These are phyloP conservation scores for Mormyrops attenuatus DNA, from an alignment of 2,797 vertebrate genomes.

Conservation along the genomic window DNA sequence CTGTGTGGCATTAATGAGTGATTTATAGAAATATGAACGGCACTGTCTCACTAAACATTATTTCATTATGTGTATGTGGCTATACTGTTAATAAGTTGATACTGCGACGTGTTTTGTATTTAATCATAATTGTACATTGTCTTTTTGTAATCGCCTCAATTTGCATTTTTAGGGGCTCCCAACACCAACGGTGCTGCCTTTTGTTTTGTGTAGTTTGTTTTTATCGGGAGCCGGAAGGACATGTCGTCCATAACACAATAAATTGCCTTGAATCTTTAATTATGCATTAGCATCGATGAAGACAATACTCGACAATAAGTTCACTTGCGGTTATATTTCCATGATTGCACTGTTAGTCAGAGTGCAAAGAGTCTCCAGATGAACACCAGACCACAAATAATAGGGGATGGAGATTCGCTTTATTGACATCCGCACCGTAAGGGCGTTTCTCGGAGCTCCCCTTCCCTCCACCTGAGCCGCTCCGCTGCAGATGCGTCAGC, in stretches of 20 bases:
- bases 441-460: neutral
- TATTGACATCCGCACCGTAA: neutral
- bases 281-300: neutral
- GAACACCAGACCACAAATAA: neutral
- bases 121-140: neutral
- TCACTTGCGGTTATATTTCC: neutral
- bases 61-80: neutral
- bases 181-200: neutral
- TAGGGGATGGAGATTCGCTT: neutral
- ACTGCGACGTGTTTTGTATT: neutral
- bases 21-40: neutral
- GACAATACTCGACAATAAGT: neutral
- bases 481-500: conserved; percentile 37
- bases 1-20: neutral
- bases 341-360: neutral
- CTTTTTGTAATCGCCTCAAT: neutral
- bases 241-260: neutral
- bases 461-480: neutral
- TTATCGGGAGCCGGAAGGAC: neutral
- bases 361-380: neutral
- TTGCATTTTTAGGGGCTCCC: neutral
- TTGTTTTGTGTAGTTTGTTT: neutral
- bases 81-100: neutral
- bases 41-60: neutral
- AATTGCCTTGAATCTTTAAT: neutral